Conservation (phyloP, 2,888 invertebrate species). For the Spialia ferax region DNA sequence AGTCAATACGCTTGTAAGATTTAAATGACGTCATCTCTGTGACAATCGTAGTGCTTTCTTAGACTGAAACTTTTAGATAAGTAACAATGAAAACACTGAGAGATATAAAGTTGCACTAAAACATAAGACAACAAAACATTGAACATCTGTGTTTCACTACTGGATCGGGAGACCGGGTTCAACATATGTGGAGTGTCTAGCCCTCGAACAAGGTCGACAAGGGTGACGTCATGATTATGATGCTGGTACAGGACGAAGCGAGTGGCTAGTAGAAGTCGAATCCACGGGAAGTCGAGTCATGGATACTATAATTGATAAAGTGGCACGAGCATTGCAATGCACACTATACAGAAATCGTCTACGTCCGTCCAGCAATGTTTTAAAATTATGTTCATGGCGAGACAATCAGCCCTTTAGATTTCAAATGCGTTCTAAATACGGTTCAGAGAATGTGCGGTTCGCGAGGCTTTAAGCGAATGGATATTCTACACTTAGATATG, state of each 20-base stretch:
- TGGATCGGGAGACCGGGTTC: constrained; percentile 55
- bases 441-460: constrained; percentile 54
- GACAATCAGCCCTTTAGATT: constrained; percentile 63
- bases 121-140: constrained; percentile 36
- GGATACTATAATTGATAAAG: constrained; percentile 71
- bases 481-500: constrained; percentile 51
- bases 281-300: constrained; percentile 60
- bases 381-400: constrained; percentile 52
- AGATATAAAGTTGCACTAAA: not conserved
- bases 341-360: constrained; percentile 49
- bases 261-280: constrained; percentile 48
- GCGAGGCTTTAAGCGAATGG: constrained; percentile 60
- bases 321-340: constrained; percentile 55
- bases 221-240: constrained; percentile 75
- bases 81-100: constrained; percentile 11
- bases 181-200: constrained; percentile 55
- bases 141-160: constrained; percentile 67
- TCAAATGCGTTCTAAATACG: constrained; percentile 52
- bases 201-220: constrained; percentile 71
- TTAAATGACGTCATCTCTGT: constrained; percentile 37
- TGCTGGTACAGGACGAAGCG: constrained; percentile 69
- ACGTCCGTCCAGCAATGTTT: constrained; percentile 60
- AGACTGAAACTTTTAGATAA: constrained; percentile 6
- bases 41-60: constrained; percentile 28
- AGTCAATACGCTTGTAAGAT: constrained; percentile 15